A percentile compares a stretch with the other conserved stretches of the same genome.
Conservation (phyloP, 2,888 invertebrate genomes). For the Taphrorychus bicolor region DNA sequence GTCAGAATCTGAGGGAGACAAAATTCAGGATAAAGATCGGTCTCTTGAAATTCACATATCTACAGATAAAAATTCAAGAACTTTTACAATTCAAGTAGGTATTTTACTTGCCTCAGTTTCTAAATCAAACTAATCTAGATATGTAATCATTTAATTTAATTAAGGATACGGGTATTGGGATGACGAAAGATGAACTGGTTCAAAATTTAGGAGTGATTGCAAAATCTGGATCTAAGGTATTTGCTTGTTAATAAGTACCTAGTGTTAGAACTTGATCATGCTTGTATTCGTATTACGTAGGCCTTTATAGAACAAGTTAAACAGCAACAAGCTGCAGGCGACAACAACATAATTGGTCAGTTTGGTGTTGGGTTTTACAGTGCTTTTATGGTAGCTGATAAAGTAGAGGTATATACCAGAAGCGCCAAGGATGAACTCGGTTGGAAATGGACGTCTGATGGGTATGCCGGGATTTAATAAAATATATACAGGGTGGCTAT, state of each 20-base stretch:
- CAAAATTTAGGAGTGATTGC: slow-evolving; percentile 95
- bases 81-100: slow-evolving; percentile 82
- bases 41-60: slow-evolving; percentile 86
- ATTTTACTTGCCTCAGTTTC: neutral
- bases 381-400: slow-evolving; percentile 95
- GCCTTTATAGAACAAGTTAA: slow-evolving; percentile 87
- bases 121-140: neutral
- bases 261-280: slow-evolving; percentile 5
- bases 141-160: slow-evolving; percentile 15
- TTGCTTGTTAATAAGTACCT: slow-evolving; percentile 11
- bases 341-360: slow-evolving; percentile 89
- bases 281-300: slow-evolving; percentile 56
- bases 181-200: slow-evolving; percentile 91
- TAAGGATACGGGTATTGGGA: slow-evolving; percentile 92
- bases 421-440: slow-evolving; percentile 75
- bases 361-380: slow-evolving; percentile 99
- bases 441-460: slow-evolving; percentile 90
- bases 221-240: slow-evolving; percentile 89
- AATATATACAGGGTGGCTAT: neutral
- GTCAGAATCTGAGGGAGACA: slow-evolving; percentile 60
- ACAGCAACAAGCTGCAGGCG: slow-evolving; percentile 64
- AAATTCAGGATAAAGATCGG: slow-evolving; percentile 67
- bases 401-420: slow-evolving; percentile 89
- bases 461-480: slow-evolving; percentile 63
- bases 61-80: slow-evolving; percentile 86